Percentiles rank a stretch among this genome's conserved stretches.
phyloP scores from a whole-genome alignment of 2,888 invertebrate species.

The Iphiclides podalirius region DNA sequence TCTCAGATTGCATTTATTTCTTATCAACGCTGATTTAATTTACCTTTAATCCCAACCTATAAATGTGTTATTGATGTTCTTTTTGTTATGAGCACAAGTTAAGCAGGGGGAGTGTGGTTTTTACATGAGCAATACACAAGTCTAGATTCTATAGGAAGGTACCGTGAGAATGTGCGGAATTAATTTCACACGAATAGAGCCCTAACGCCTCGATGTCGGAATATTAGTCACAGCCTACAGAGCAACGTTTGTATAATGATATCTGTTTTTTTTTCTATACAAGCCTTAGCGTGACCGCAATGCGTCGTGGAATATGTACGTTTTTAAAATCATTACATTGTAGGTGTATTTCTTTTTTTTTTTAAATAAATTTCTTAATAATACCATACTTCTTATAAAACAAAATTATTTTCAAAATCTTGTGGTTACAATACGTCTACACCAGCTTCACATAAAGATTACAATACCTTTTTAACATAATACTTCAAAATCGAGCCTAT shows the following conservation, averaged over 20 bases:
- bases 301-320: too few species aligned
- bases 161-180: constrained; percentile 18
- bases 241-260: constrained; percentile 2
- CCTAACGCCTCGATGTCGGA: not conserved
- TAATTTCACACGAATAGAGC: constrained; percentile 18
- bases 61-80: constrained; percentile 7
- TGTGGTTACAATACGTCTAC: too few species aligned
- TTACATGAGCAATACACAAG: constrained; percentile 3
- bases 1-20: too few species aligned
- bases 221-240: constrained; percentile 12
- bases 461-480: too few species aligned
- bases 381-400: too few species aligned
- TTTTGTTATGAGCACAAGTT: not conserved
- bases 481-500: too few species aligned
- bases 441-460: too few species aligned
- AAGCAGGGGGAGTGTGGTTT: constrained; percentile 2
- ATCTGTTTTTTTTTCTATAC: constrained; percentile 8
- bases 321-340: too few species aligned
- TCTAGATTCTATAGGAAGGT: constrained; percentile 16
- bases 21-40: too few species aligned
- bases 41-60: not conserved
- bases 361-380: too few species aligned
- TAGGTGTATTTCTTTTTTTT: too few species aligned
- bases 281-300: constrained; percentile 1
- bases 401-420: too few species aligned